These are phyloP conservation scores for Macrosiphum euphorbiae DNA, from an alignment of 2,888 invertebrate species.

Conservation along the genomic window DNA sequence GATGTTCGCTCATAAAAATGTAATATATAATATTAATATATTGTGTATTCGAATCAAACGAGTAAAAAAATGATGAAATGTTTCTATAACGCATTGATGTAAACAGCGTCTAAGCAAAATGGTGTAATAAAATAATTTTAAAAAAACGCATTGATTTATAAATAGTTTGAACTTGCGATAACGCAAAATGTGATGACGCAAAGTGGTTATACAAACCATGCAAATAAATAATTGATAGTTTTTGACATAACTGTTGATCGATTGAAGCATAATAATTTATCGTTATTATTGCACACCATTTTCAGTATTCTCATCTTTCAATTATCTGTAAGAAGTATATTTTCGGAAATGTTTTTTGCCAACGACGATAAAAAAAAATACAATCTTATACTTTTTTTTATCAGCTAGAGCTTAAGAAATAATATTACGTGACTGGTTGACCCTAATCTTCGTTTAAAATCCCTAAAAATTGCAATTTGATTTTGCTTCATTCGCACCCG, in stretches of 20 bases:
- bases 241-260: background rate
- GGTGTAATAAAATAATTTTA: background rate
- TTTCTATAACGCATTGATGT: background rate
- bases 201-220: background rate
- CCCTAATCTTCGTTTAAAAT: background rate
- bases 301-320: background rate
- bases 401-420: background rate
- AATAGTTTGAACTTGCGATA: background rate
- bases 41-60: background rate
- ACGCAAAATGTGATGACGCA: background rate
- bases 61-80: background rate
- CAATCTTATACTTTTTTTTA: background rate
- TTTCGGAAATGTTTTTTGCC: background rate
- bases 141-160: background rate
- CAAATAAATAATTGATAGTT: background rate
- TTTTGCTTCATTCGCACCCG: background rate
- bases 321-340: background rate
- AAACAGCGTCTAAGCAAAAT: background rate
- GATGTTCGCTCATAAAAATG: background rate
- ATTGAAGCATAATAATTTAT: background rate
- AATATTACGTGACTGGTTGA: background rate
- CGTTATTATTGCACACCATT: background rate
- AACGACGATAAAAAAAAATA: background rate
- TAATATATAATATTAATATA: background rate
- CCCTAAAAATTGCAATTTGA: background rate